These are phyloP conservation scores for Philhelius pedissequus DNA, from an alignment of 2,888 invertebrate genomes.

Conservation along the genomic window DNA sequence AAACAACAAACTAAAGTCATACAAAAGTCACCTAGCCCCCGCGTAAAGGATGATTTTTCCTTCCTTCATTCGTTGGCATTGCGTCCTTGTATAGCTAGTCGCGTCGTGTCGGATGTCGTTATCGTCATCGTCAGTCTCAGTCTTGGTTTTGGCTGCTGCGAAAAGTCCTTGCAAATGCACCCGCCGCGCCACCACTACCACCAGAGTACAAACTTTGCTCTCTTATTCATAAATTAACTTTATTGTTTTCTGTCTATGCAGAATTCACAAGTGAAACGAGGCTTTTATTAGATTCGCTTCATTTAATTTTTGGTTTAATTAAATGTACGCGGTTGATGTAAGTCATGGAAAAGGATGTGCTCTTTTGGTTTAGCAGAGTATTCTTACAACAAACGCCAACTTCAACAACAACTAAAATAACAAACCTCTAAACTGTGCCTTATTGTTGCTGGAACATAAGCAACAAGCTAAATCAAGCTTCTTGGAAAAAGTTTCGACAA, in stretches of 20 bases:
- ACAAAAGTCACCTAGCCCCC: constrained; percentile 37
- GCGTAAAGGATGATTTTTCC: background rate
- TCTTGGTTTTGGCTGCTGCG: background rate
- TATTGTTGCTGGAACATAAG: background rate
- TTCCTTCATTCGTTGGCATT: background rate
- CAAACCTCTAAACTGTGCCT: background rate
- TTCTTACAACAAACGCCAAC: background rate
- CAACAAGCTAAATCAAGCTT: background rate
- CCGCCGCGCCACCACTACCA: constrained; percentile 13
- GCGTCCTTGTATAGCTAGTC: background rate
- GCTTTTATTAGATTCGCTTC: constrained; percentile 65
- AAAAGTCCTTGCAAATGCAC: constrained; percentile 44
- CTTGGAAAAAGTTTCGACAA: constrained; percentile 43
- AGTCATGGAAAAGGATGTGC: background rate
- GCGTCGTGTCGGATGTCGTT: no score
- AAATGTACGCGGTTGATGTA: constrained; percentile 48
- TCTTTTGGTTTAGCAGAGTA: background rate
- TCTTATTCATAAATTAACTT: constrained; percentile 66
- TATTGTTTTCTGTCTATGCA: constrained; percentile 53
- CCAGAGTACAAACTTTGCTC: constrained; percentile 24
- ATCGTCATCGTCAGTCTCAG: background rate
- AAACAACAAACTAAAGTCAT: constrained; percentile 29
- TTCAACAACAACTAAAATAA: background rate
- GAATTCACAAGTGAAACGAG: constrained; percentile 44
- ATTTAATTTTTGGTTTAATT: constrained; percentile 68